Conservation (phyloP, 2,113 vertebrate species). For the Aspiorhynchus laticeps region DNA sequence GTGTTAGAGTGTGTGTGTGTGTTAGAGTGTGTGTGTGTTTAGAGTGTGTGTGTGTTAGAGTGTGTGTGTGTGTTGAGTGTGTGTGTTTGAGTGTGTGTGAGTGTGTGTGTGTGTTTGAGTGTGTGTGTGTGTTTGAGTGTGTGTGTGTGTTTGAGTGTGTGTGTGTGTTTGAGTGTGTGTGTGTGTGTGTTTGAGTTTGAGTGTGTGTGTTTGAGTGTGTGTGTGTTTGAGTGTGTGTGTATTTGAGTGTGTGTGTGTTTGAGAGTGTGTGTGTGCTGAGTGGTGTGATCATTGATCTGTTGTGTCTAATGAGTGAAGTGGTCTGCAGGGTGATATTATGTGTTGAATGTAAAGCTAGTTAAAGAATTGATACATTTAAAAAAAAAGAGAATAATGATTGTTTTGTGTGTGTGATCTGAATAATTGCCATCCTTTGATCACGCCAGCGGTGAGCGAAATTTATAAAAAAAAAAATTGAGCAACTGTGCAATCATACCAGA, state of each 20-base stretch:
- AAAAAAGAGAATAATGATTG: neutral
- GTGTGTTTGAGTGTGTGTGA: neutral
- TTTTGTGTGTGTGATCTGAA: constrained; percentile 1
- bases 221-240: neutral
- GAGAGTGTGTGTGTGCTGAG: neutral
- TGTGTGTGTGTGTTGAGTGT: neutral
- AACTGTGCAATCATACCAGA: neutral
- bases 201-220: neutral
- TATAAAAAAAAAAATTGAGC: no score
- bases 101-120: neutral
- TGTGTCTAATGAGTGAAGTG: neutral
- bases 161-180: neutral
- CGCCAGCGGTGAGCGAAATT: neutral
- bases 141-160: neutral
- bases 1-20: neutral
- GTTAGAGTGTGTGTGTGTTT: neutral
- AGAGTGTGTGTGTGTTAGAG: neutral
- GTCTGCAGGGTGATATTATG: no score
- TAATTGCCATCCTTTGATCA: neutral
- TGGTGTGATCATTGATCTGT: constrained; percentile 3
- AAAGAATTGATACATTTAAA: no score
- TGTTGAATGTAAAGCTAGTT: no score
- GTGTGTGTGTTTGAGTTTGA: neutral
- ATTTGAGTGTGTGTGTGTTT: neutral
- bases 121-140: neutral